phyloP scores from a whole-genome alignment of 2,797 vertebrate species.

The Pogonophryne albipinna region DNA sequence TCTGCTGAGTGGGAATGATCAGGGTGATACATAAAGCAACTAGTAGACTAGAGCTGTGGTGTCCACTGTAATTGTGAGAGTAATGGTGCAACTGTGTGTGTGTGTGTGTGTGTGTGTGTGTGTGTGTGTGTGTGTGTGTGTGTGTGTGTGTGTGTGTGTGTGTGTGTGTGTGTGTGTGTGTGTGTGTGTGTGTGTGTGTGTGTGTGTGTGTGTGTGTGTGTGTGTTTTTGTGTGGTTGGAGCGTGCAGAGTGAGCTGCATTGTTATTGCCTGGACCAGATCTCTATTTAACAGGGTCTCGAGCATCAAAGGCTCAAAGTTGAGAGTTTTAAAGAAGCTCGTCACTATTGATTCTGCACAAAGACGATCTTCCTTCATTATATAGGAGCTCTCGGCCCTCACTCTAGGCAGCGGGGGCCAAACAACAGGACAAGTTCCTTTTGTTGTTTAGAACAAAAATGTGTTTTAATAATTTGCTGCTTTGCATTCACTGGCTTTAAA shows the following conservation, averaged over 20 bases:
- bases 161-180: constrained; percentile 30
- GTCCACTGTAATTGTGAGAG: constrained; percentile 48
- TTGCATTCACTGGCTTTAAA: constrained; percentile 63
- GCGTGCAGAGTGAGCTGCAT: constrained; percentile 67
- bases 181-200: constrained; percentile 42
- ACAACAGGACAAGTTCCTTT: constrained; percentile 64
- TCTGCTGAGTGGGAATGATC: constrained; percentile 58
- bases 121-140: constrained; percentile 33
- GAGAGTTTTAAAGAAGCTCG: constrained; percentile 77
- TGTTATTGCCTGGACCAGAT: constrained; percentile 68
- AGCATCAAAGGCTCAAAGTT: constrained; percentile 81
- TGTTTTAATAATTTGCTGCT: constrained; percentile 61
- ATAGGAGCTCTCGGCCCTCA: constrained; percentile 61
- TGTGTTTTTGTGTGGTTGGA: constrained; percentile 51
- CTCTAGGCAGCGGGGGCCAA: constrained; percentile 58
- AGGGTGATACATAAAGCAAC: constrained; percentile 61
- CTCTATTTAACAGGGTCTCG: constrained; percentile 64
- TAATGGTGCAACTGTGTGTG: constrained; percentile 38
- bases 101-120: constrained; percentile 28
- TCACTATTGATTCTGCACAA: constrained; percentile 80
- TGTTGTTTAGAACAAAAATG: constrained; percentile 67
- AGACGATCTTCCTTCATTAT: constrained; percentile 79
- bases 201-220: too few species aligned
- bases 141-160: constrained; percentile 29
- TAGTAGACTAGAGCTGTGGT: constrained; percentile 18